Evolutionary conservation across 2,797 vertebrate species (phyloP).

Genomic region (Chromobotia macracanthus): DNA sequence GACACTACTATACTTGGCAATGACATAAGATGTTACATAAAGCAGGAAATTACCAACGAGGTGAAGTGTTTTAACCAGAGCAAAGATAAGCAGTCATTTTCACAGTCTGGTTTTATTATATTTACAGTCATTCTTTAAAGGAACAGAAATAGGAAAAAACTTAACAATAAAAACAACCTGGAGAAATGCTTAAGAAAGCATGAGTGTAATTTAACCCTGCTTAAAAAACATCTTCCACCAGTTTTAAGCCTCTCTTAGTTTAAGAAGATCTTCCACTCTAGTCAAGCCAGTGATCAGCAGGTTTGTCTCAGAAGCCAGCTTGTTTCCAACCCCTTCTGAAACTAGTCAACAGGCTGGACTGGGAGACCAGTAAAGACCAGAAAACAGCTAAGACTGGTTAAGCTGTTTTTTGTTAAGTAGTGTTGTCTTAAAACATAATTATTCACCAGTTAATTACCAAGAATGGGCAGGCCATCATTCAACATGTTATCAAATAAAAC

Average conservation of each 20-base stretch:
- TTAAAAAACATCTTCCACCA: too few species aligned
- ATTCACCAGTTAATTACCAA: too few species aligned
- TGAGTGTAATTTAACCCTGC: neutral
- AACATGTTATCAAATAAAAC: constrained; percentile 19
- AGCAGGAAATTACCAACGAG: neutral
- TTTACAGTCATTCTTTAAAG: constrained; percentile 74
- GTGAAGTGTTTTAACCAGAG: constrained; percentile 14
- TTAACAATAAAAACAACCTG: constrained; percentile 56
- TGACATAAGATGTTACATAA: neutral
- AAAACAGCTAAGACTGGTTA: neutral
- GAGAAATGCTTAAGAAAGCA: constrained; percentile 33
- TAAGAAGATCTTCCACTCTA: too few species aligned
- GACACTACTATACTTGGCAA: constrained; percentile 20
- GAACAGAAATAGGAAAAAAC: constrained; percentile 71
- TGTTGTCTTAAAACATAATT: too few species aligned
- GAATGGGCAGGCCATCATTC: too few species aligned
- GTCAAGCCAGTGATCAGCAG: too few species aligned
- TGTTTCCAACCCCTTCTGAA: too few species aligned
- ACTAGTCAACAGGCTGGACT: too few species aligned
- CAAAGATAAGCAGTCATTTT: constrained; percentile 45
- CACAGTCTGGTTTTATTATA: constrained; percentile 68
- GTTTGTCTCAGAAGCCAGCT: too few species aligned
- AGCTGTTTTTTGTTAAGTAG: neutral
- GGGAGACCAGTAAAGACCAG: too few species aligned
- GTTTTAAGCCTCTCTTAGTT: neutral